Conservation (phyloP, 2,888 invertebrate genomes). For the Trisateles emortualis region DNA sequence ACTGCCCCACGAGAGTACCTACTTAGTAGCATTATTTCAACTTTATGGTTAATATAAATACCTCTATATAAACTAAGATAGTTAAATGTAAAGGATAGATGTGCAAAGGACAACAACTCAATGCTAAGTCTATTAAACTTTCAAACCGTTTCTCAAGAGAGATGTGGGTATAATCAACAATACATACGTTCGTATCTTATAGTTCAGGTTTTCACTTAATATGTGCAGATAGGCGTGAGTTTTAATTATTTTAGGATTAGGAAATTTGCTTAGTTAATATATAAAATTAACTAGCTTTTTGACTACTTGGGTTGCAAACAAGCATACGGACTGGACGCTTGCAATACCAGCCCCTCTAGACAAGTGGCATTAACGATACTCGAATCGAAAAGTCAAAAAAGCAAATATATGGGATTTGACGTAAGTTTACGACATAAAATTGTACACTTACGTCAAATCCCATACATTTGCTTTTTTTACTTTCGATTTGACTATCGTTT, state of each 20-base stretch:
- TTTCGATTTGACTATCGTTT: no score
- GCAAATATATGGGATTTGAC: no score
- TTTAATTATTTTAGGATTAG: constrained; percentile 7
- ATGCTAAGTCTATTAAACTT: constrained; percentile 43
- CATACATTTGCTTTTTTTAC: no score
- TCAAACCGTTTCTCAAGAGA: constrained; percentile 34
- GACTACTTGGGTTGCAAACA: no score
- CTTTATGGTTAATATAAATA: neutral
- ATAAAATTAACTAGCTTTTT: neutral
- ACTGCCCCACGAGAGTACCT: no score
- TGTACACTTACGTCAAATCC: no score
- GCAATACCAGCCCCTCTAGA: no score
- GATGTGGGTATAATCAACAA: constrained; percentile 44
- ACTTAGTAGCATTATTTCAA: no score
- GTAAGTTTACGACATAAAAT: no score
- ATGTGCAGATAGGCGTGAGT: constrained; percentile 3
- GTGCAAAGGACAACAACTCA: constrained; percentile 40
- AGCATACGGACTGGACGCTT: no score
- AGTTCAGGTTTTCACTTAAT: constrained; percentile 22
- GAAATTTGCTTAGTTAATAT: neutral
- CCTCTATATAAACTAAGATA: constrained; percentile 19
- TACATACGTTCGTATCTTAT: constrained; percentile 25
- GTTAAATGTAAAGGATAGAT: constrained; percentile 25
- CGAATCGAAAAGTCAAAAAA: no score
- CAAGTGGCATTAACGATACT: no score